Evolutionary conservation across 2,113 vertebrate species (phyloP).

Genomic region (Sula dactylatra): DNA sequence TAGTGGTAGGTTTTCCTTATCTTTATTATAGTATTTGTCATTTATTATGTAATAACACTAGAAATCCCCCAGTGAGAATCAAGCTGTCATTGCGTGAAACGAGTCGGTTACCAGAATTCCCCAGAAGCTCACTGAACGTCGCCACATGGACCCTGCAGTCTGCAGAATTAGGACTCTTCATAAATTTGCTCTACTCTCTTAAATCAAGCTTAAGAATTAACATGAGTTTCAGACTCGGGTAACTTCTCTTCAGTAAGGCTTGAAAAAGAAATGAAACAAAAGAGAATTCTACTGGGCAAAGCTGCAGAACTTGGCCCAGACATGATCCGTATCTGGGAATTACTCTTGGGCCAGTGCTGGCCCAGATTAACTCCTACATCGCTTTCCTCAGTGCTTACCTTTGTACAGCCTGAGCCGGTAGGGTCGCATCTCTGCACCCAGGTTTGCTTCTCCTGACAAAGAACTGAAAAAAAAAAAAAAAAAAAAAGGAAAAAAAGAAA

Average conservation of each 20-base stretch:
- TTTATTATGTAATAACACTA: background rate
- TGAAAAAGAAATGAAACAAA: background rate
- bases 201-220: background rate
- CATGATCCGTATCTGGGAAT: background rate
- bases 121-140: background rate
- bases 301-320: background rate
- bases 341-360: background rate
- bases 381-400: background rate
- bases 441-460: background rate
- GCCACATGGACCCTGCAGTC: background rate
- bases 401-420: background rate
- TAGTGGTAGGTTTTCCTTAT: background rate
- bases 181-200: background rate
- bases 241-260: background rate
- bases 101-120: background rate
- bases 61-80: background rate
- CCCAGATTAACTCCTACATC: background rate
- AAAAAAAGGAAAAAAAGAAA: fast-evolving
- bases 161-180: background rate
- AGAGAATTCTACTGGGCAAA: background rate
- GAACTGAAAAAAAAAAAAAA: background rate
- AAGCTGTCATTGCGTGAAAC: background rate
- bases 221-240: background rate
- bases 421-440: background rate
- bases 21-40: background rate